Evolutionary conservation across 2,888 invertebrate species (phyloP).

Genomic region (Leptopterna dolabrata): DNA sequence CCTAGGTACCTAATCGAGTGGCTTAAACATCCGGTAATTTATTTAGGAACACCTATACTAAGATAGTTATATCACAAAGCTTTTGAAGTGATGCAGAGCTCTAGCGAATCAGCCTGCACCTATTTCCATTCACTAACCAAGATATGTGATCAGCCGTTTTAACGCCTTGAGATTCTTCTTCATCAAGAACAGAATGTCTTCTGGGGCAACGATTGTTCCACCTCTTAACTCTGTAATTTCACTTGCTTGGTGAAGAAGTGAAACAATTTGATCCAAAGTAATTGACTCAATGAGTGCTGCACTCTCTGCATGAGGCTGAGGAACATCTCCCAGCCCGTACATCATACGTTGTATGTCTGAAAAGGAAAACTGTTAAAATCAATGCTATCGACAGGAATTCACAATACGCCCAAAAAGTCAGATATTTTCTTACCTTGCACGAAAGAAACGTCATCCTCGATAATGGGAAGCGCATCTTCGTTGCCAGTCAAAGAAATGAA

Average conservation of each 20-base stretch:
- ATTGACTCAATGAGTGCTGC: conserved; percentile 87
- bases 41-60: too few relatives aligned
- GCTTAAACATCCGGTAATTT: too few relatives aligned
- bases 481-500: conserved; percentile 22
- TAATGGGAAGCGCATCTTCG: neutral
- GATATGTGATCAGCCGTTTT: conserved; percentile 80
- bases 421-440: conserved; percentile 24
- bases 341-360: conserved; percentile 87
- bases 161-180: conserved; percentile 83
- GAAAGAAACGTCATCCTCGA: conserved; percentile 28
- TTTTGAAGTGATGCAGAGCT: too few relatives aligned
- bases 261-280: conserved; percentile 82
- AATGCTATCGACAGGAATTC: too few relatives aligned
- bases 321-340: conserved; percentile 94
- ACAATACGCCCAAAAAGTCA: too few relatives aligned
- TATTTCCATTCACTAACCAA: conserved; percentile 66
- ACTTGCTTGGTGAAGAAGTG: conserved; percentile 80
- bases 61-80: too few relatives aligned
- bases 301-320: conserved; percentile 83
- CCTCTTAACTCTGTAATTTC: conserved; percentile 75
- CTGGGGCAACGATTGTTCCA: conserved; percentile 71
- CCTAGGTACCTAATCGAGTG: too few relatives aligned
- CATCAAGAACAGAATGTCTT: conserved; percentile 85
- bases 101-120: too few relatives aligned
- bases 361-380: conserved; percentile 60